These are phyloP conservation scores for Sigmodon hispidus DNA, from an alignment of 2,113 vertebrate genomes.

Conservation along the genomic window DNA sequence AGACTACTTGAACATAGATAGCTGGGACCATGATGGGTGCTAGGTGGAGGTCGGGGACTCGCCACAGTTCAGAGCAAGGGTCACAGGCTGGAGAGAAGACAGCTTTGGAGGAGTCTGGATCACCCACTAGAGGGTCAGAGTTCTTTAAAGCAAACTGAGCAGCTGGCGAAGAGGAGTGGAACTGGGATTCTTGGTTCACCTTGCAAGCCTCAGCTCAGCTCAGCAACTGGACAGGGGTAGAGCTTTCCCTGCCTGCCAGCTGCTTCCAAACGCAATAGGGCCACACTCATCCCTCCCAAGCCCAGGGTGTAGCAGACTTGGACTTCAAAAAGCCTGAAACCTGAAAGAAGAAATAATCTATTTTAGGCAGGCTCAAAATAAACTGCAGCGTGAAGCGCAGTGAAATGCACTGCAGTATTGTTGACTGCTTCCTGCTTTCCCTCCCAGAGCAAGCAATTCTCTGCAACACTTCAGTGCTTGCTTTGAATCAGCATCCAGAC, in stretches of 20 bases:
- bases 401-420: conserved; percentile 47
- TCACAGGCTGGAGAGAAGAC: not conserved
- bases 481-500: conserved; percentile 63
- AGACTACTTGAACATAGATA: no score
- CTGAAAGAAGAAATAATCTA: conserved; percentile 51
- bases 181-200: not conserved
- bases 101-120: not conserved
- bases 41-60: not conserved
- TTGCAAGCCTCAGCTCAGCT: not conserved
- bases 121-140: not conserved
- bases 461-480: conserved; percentile 10
- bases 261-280: conserved; percentile 16
- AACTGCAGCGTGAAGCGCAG: conserved; percentile 57
- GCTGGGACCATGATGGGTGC: not conserved
- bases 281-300: conserved; percentile 67
- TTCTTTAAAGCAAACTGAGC: not conserved
- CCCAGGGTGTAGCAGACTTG: conserved; percentile 20
- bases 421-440: conserved; percentile 68
- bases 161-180: no score
- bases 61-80: not conserved
- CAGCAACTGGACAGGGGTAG: not conserved
- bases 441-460: conserved; percentile 59
- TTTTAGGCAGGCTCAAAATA: conserved; percentile 57
- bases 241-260: not conserved
- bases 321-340: conserved; percentile 54